phyloP scores from a whole-genome alignment of 2,797 vertebrate species.

The Heterohyrax brucei region DNA sequence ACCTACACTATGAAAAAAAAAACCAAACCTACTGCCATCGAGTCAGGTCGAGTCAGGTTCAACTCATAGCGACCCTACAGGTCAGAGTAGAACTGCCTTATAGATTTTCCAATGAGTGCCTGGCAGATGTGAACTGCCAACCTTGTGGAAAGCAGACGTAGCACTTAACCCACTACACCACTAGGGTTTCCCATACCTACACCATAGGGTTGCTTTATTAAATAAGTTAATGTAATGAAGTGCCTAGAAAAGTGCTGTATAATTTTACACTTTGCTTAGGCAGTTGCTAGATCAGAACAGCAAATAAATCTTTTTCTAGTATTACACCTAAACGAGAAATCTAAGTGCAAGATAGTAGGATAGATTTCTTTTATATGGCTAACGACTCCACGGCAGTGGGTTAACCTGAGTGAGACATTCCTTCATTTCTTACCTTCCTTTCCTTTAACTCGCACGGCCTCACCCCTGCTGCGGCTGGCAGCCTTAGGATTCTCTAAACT shows the following conservation, averaged over 20 bases:
- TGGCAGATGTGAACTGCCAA: too few relatives aligned
- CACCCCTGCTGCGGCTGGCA: not conserved
- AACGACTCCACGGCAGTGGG: too few relatives aligned
- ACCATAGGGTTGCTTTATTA: not conserved
- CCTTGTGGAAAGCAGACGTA: too few relatives aligned
- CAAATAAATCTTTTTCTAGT: not conserved
- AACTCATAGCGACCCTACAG: too few relatives aligned
- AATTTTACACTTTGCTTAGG: conserved; percentile 1
- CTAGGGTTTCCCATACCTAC: not conserved
- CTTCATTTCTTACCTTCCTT: not conserved
- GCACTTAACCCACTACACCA: too few relatives aligned
- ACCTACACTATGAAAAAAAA: not conserved
- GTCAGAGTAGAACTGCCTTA: too few relatives aligned
- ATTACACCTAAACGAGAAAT: conserved; percentile 12
- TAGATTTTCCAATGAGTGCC: too few relatives aligned
- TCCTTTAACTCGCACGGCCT: not conserved
- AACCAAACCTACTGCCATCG: too few relatives aligned
- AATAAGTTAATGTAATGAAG: not conserved
- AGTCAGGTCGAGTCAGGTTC: too few relatives aligned
- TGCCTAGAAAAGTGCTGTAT: not conserved
- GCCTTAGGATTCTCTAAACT: not conserved
- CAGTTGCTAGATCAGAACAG: not conserved
- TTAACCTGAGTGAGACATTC: not conserved
- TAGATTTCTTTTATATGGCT: not conserved
- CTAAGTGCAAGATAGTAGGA: not conserved